A percentile compares a stretch with the other conserved stretches of the same genome.
phyloP scores from a whole-genome alignment of 2,797 vertebrate genomes.

The Paguma larvata region DNA sequence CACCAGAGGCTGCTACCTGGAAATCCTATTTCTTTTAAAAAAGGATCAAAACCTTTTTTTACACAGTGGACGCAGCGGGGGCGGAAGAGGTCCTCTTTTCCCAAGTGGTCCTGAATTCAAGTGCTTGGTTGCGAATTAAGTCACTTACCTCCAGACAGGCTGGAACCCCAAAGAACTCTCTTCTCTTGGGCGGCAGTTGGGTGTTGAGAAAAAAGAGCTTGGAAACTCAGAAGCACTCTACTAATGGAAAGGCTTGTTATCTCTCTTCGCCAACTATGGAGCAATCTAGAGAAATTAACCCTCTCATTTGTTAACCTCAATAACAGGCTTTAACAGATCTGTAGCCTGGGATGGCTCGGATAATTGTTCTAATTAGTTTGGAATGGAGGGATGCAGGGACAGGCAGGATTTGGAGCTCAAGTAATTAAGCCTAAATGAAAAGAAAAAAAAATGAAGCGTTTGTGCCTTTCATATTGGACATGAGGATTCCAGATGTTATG shows the following conservation, averaged over 20 bases:
- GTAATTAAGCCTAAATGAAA: constrained; percentile 72
- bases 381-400: constrained; percentile 58
- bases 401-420: constrained; percentile 5
- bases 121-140: constrained; percentile 53
- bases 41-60: neutral
- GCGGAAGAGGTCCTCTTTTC: neutral
- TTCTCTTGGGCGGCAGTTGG: constrained; percentile 32
- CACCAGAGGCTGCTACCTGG: neutral
- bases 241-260: constrained; percentile 63
- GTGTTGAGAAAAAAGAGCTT: constrained; percentile 17
- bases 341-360: constrained; percentile 55
- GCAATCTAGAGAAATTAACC: constrained; percentile 81
- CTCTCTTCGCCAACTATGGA: constrained; percentile 66
- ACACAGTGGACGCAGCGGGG: neutral
- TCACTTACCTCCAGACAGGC: constrained; percentile 61
- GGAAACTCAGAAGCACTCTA: constrained; percentile 46
- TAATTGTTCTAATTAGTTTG: constrained; percentile 79
- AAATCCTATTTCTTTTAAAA: neutral
- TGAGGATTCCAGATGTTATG: constrained; percentile 48
- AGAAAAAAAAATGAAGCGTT: neutral
- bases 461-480: neutral
- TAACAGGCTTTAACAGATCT: constrained; percentile 78
- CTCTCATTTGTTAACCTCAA: constrained; percentile 81
- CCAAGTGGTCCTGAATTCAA: neutral
- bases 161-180: constrained; percentile 48